Conservation (phyloP, 2,888 invertebrate species). For the Hemicrepidius hirtus region DNA sequence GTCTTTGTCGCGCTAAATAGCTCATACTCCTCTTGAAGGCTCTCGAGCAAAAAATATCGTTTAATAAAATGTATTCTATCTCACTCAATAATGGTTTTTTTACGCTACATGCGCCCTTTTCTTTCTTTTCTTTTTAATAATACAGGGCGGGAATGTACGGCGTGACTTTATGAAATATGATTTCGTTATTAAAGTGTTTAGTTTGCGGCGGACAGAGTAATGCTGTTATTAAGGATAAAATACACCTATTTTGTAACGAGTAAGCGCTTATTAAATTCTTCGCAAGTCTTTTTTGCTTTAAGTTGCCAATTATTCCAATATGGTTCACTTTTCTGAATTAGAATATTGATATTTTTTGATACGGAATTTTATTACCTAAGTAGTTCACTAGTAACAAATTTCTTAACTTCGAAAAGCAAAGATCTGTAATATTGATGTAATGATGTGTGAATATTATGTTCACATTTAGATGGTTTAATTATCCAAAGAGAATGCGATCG, state of each 20-base stretch:
- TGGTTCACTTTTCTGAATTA: background rate
- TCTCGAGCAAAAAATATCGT: slow-evolving; percentile 64
- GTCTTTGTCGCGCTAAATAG: slow-evolving; percentile 63
- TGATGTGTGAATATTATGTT: no score
- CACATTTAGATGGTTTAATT: no score
- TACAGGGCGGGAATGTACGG: slow-evolving; percentile 15
- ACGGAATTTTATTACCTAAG: no score
- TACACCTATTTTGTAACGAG: slow-evolving; percentile 41
- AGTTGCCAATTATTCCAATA: slow-evolving; percentile 5
- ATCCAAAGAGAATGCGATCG: no score
- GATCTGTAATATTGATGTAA: no score
- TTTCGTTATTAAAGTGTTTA: slow-evolving; percentile 46
- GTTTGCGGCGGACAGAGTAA: slow-evolving; percentile 43
- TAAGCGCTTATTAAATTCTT: slow-evolving; percentile 46
- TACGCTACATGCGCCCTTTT: slow-evolving; percentile 22
- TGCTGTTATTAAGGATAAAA: slow-evolving; percentile 48
- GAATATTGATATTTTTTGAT: no score
- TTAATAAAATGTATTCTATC: slow-evolving; percentile 64
- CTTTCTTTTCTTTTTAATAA: slow-evolving; percentile 43
- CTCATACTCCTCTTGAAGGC: slow-evolving; percentile 59
- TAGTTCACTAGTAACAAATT: no score
- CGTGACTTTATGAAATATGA: slow-evolving; percentile 44
- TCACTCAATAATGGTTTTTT: slow-evolving; percentile 42
- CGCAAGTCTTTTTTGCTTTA: slow-evolving; percentile 21
- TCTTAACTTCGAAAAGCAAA: no score